Evolutionary conservation across 2,797 vertebrate genomes (phyloP).

Genomic region (Valencia hispanica): DNA sequence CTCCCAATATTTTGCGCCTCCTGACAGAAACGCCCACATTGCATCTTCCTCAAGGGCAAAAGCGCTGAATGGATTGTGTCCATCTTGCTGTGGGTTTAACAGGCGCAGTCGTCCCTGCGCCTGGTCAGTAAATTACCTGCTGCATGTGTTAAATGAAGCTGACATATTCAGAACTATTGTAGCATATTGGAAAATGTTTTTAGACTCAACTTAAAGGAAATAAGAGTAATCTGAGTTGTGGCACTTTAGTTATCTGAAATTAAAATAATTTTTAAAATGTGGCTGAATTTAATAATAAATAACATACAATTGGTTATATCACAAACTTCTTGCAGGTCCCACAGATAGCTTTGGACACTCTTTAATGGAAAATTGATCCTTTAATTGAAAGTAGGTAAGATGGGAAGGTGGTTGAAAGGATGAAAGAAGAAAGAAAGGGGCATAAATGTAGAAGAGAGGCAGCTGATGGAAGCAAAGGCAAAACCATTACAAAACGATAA

Average conservation of each 20-base stretch:
- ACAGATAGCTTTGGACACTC: background rate
- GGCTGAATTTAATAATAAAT: slow-evolving; percentile 22
- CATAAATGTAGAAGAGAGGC: slow-evolving; percentile 3
- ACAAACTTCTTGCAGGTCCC: slow-evolving; percentile 30
- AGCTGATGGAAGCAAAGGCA: slow-evolving; percentile 36
- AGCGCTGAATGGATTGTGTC: no score
- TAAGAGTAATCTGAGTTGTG: background rate
- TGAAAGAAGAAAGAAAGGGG: slow-evolving; percentile 1
- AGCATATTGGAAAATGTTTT: background rate
- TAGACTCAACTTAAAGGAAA: background rate
- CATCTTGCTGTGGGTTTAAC: no score
- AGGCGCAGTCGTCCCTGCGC: no score
- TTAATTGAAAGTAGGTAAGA: slow-evolving; percentile 29
- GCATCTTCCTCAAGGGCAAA: no score
- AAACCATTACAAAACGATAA: slow-evolving; percentile 22
- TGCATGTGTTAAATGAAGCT: background rate
- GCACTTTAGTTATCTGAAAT: background rate
- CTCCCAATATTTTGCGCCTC: no score
- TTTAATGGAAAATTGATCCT: slow-evolving; percentile 36
- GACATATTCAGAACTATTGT: background rate
- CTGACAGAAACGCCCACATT: no score
- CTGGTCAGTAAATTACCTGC: no score
- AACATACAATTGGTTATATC: slow-evolving; percentile 39
- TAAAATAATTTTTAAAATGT: slow-evolving; percentile 8
- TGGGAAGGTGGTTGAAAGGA: background rate